Conservation (phyloP, 2,797 vertebrate genomes). For the Benthosema pterotum region DNA sequence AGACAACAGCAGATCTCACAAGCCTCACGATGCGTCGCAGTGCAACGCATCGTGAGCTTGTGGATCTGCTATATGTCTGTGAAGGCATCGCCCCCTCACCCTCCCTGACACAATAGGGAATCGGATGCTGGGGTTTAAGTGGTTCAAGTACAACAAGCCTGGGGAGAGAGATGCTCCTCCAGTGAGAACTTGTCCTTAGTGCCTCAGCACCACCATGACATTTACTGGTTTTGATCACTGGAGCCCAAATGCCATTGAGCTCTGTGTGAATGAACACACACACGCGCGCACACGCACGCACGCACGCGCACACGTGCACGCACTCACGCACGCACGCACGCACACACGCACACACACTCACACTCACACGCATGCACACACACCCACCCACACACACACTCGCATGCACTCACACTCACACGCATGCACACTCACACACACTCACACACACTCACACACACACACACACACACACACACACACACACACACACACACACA, state of each 20-base stretch:
- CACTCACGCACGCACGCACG: neutral
- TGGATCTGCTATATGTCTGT: too few species aligned
- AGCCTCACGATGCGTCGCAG: too few species aligned
- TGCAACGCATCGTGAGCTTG: too few species aligned
- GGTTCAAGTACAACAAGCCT: slow-evolving; percentile 39
- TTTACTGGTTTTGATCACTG: slow-evolving; percentile 53
- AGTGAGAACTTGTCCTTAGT: slow-evolving; percentile 57
- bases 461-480: too few species aligned
- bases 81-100: too few species aligned
- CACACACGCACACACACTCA: slow-evolving; percentile 15
- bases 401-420: too few species aligned
- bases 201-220: slow-evolving; percentile 63
- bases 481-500: too few species aligned
- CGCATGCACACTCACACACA: too few species aligned
- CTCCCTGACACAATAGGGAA: too few species aligned
- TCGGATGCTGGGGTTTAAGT: too few species aligned
- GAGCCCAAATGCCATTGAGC: slow-evolving; percentile 67
- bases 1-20: too few species aligned
- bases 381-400: slow-evolving; percentile 30
- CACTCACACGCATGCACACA: slow-evolving; percentile 35
- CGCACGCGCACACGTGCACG: neutral
- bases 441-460: too few species aligned
- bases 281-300: slow-evolving; percentile 21
- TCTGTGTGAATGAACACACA: slow-evolving; percentile 41
- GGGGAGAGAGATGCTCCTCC: slow-evolving; percentile 60